Conservation (phyloP, 2,888 invertebrate genomes). For the Ganaspis brasiliensis region DNA sequence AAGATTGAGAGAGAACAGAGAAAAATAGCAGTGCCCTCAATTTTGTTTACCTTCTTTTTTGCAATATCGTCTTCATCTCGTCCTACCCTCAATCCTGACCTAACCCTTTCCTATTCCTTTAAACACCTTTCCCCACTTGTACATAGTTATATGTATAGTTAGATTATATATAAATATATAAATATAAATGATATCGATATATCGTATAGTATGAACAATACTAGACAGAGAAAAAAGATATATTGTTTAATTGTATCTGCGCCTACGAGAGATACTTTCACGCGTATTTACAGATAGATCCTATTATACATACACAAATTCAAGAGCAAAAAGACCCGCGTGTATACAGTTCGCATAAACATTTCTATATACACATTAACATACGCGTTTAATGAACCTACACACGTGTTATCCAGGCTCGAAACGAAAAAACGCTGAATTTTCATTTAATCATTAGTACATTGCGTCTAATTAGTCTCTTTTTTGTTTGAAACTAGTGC, state of each 20-base stretch:
- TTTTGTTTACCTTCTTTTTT: conserved; percentile 12
- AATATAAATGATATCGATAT: conserved; percentile 64
- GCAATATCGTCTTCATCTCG: conserved; percentile 35
- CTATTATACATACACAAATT: conserved; percentile 54
- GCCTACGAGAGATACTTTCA: conserved; percentile 49
- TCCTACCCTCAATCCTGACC: conserved; percentile 44
- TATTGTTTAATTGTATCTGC: conserved; percentile 54
- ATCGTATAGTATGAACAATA: conserved; percentile 65
- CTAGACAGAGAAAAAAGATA: conserved; percentile 61
- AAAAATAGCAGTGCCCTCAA: conserved; percentile 32
- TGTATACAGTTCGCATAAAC: conserved; percentile 48
- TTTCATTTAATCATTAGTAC: too few species aligned
- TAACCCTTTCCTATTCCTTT: conserved; percentile 49
- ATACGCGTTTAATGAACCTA: conserved; percentile 20
- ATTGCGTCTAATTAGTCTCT: too few species aligned
- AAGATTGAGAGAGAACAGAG: conserved; percentile 25
- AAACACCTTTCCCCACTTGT: conserved; percentile 72
- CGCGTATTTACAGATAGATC: conserved; percentile 49
- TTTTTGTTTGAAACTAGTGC: too few species aligned
- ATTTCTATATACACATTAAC: conserved; percentile 29
- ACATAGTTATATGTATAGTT: conserved; percentile 81
- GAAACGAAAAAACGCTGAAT: conserved; percentile 10
- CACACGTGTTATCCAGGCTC: conserved; percentile 35
- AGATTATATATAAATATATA: conserved; percentile 73
- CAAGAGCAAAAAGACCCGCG: conserved; percentile 47